phyloP scores from a whole-genome alignment of 1,140 invertebrate genomes.

The Chlorops oryzae region DNA sequence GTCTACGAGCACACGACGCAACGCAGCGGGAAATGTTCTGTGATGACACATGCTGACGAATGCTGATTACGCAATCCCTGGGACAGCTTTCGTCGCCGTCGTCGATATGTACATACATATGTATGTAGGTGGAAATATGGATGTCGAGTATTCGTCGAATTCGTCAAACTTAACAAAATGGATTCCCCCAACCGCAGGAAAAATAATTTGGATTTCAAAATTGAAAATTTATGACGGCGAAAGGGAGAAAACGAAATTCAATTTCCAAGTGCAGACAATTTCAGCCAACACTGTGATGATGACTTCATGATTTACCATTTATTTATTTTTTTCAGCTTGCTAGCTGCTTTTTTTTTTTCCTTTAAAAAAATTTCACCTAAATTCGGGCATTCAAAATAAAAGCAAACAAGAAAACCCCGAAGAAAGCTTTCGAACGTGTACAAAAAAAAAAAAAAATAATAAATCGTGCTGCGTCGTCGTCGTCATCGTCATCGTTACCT shows the following conservation, averaged over 20 bases:
- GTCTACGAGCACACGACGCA: conserved; percentile 9
- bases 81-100: too few species aligned
- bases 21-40: not conserved
- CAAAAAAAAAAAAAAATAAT: not conserved
- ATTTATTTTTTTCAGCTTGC: not conserved
- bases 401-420: too few species aligned
- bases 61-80: too few species aligned
- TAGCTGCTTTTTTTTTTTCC: not conserved
- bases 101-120: too few species aligned
- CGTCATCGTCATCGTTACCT: not conserved
- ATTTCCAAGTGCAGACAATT: too few species aligned
- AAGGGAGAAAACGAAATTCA: not conserved
- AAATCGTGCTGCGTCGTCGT: not conserved
- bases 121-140: too few species aligned
- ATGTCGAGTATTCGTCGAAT: too few species aligned
- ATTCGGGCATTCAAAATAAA: too few species aligned
- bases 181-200: not conserved
- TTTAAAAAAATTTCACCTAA: not conserved
- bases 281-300: too few species aligned
- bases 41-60: too few species aligned
- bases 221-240: not conserved
- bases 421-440: too few species aligned
- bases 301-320: too few species aligned
- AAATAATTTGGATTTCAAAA: not conserved
- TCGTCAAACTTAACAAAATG: not conserved